Evolutionary conservation across 2,113 vertebrate genomes (phyloP), one percentile per base, ranked within the genome.

Genomic region (Beaufortia kweichowensis): DNA sequence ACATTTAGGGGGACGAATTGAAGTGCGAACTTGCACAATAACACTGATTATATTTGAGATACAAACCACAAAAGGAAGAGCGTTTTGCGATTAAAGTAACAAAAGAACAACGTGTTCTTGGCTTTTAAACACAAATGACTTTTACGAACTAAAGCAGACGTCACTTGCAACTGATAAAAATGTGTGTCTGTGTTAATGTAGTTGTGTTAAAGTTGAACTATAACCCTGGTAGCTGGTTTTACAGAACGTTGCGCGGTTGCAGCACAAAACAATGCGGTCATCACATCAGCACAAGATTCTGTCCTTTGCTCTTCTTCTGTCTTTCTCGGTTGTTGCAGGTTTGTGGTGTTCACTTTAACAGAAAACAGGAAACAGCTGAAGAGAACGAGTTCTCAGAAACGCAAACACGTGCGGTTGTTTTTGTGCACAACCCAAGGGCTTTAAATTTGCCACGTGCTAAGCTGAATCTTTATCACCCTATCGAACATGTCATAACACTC

Each of bases 321-420:
- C 68, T 23, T 12, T 67, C n/a, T 56, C 35, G 24, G 43, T 33
- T 41, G 46, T 64, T 26, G 74, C 79, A 85, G 73, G 69, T 84
- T 70, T 26, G 82, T n/a, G 86, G 85, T 82, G 64, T 82, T 79
- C 70, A 53, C 19, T 76, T 78, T 57, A 70, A 76, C 77, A 72
- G 56, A 86, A 84, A 91, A 90, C 91, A 91, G 91, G 92, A 92
- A 92, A 90, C 92, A 92, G 91, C 91, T 92, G 90, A 91, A 84
- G 72, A 4, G 63, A 50, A 43, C 68, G 53, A 85, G 62, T 90
- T 92, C 88, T 88, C 85, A 84, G 89, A 89, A 90, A 86, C 63
- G 14, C 81, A 46, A 4, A 4, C 79, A 68, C 80, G 88, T 81
- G 87, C 26, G 21, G 81, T 83, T 84, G 0, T 86, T 83, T 19